A percentile compares a stretch with the other conserved stretches of the same genome.
These are phyloP conservation scores for Hydriomena furcata DNA, from an alignment of 2,888 invertebrate species.

Conservation along the genomic window DNA sequence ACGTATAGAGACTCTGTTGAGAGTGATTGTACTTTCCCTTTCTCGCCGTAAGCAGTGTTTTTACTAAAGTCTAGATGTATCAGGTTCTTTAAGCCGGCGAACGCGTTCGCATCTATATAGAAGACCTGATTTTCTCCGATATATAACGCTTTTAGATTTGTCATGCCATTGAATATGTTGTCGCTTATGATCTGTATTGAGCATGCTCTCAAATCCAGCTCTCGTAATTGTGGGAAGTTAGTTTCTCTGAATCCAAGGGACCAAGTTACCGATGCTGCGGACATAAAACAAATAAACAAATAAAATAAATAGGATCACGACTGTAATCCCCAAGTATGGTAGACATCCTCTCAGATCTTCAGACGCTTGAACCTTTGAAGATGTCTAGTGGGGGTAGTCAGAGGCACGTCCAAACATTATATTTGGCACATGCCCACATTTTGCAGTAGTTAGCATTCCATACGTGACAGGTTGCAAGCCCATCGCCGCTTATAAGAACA, in stretches of 20 bases:
- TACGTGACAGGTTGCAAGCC: too few species aligned
- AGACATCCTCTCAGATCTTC: too few species aligned
- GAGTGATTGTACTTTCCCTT: slow-evolving; percentile 37
- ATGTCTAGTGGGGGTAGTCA: too few species aligned
- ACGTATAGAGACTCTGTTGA: slow-evolving; percentile 38
- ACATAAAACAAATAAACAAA: too few species aligned
- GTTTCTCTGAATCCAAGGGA: slow-evolving; percentile 47
- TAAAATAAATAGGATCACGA: too few species aligned
- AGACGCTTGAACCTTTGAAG: too few species aligned
- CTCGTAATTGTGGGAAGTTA: slow-evolving; percentile 62
- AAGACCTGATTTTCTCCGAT: slow-evolving; percentile 80
- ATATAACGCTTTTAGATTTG: slow-evolving; percentile 72
- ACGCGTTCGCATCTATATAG: slow-evolving; percentile 62
- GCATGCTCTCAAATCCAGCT: slow-evolving; percentile 84
- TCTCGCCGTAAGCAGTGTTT: slow-evolving; percentile 49
- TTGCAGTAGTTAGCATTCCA: too few species aligned
- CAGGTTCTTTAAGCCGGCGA: slow-evolving; percentile 61
- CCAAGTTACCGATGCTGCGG: slow-evolving; percentile 52
- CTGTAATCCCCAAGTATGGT: too few species aligned
- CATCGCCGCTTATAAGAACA: too few species aligned
- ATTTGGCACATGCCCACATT: too few species aligned
- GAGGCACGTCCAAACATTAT: too few species aligned
- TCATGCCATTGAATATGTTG: slow-evolving; percentile 71
- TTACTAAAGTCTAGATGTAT: slow-evolving; percentile 81
- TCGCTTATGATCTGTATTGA: slow-evolving; percentile 70